These are phyloP conservation scores for Centrocercus urophasianus DNA, from an alignment of 2,113 vertebrate species.

Conservation along the genomic window DNA sequence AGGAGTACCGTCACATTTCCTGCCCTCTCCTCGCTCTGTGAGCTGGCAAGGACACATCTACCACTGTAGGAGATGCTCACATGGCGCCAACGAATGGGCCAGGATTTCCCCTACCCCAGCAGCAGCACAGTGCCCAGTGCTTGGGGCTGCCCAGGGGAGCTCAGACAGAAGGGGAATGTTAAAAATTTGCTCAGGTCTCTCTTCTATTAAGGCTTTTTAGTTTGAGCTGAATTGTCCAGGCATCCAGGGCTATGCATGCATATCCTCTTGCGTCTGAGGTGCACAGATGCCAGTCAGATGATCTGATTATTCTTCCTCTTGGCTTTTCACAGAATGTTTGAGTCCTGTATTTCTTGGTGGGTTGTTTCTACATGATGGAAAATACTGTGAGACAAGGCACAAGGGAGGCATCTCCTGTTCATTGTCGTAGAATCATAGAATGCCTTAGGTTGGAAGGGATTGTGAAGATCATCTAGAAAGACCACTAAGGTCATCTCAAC, in stretches of 20 bases:
- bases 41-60: not conserved
- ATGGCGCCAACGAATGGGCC: not conserved
- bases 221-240: not conserved
- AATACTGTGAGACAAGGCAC: not conserved
- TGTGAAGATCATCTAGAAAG: too few species aligned
- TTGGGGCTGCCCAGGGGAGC: not conserved
- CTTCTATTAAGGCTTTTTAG: not conserved
- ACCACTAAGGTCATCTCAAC: too few species aligned
- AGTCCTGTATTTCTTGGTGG: fast-evolving
- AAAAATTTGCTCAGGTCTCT: not conserved
- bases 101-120: not conserved
- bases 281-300: not conserved
- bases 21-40: fast-evolving
- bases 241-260: fast-evolving
- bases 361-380: not conserved
- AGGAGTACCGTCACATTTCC: not conserved
- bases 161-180: not conserved
- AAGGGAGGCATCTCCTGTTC: not conserved
- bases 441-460: too few species aligned
- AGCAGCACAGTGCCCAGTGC: fast-evolving
- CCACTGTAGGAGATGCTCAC: not conserved
- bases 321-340: not conserved
- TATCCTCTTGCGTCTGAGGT: not conserved
- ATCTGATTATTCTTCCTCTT: not conserved
- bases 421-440: too few species aligned